Percentiles rank a stretch among this genome's conserved stretches.
Evolutionary conservation across 2,888 invertebrate genomes (phyloP).

Genomic region (Eristalis tenax): DNA sequence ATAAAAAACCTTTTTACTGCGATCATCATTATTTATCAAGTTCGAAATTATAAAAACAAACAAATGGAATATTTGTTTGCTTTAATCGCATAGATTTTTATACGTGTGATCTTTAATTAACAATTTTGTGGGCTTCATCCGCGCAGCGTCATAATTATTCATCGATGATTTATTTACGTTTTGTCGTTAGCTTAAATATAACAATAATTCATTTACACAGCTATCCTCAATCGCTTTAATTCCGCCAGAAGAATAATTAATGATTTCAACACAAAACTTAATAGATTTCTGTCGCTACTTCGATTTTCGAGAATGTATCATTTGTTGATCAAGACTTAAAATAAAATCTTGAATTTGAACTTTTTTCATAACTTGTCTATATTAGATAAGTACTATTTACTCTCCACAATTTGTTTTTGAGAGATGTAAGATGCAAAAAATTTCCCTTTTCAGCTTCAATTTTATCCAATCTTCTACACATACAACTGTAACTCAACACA

Average conservation of each 20-base stretch:
- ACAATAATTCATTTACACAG: neutral
- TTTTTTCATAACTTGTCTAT: no score
- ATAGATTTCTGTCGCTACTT: constrained; percentile 52
- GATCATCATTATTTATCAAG: constrained; percentile 42
- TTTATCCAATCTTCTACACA: no score
- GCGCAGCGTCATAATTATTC: constrained; percentile 55
- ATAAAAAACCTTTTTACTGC: neutral
- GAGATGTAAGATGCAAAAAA: no score
- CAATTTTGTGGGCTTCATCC: constrained; percentile 58
- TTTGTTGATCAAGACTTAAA: constrained; percentile 8
- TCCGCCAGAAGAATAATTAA: constrained; percentile 40
- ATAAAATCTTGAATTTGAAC: neutral
- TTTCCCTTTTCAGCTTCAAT: no score
- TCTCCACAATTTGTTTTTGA: no score
- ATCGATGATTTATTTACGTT: constrained; percentile 52
- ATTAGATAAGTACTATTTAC: no score
- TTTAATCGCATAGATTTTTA: constrained; percentile 40
- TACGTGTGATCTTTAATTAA: no score
- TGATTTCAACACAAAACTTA: constrained; percentile 36
- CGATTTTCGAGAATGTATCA: constrained; percentile 54
- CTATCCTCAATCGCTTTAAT: neutral
- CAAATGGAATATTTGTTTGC: constrained; percentile 3
- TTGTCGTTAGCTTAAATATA: neutral
- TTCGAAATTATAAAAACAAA: constrained; percentile 53
- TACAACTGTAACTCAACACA: no score